These are phyloP conservation scores for Phaetusa simplex DNA, from an alignment of 2,113 vertebrate genomes.

Conservation along the genomic window DNA sequence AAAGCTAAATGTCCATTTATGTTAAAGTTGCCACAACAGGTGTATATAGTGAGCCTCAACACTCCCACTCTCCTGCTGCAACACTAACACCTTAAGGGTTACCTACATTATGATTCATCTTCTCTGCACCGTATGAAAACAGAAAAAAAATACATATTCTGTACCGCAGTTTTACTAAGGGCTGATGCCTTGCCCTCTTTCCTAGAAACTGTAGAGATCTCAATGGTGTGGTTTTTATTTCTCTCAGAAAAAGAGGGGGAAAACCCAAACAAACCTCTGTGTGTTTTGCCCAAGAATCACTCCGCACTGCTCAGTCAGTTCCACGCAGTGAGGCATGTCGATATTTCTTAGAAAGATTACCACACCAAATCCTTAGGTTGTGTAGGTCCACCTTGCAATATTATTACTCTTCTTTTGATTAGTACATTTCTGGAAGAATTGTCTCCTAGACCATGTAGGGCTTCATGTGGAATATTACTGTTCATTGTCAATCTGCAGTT, in stretches of 20 bases:
- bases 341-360: background rate
- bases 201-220: background rate
- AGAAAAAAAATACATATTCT: background rate
- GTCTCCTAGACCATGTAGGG: background rate
- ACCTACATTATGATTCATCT: background rate
- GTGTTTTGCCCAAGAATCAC: background rate
- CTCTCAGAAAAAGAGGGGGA: background rate
- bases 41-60: background rate
- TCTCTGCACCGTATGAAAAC: background rate
- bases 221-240: background rate
- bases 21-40: background rate
- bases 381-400: background rate
- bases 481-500: background rate
- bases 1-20: background rate
- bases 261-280: background rate
- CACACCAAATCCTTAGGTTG: background rate
- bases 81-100: background rate
- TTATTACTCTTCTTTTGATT: background rate
- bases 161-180: background rate
- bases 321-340: fast-evolving
- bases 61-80: background rate
- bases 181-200: background rate
- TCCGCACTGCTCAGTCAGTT: background rate
- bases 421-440: background rate
- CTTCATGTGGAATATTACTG: background rate